Percentiles rank a stretch among this genome's conserved stretches.
phyloP scores from a whole-genome alignment of 2,797 vertebrate genomes.

The Thamnophis elegans region DNA sequence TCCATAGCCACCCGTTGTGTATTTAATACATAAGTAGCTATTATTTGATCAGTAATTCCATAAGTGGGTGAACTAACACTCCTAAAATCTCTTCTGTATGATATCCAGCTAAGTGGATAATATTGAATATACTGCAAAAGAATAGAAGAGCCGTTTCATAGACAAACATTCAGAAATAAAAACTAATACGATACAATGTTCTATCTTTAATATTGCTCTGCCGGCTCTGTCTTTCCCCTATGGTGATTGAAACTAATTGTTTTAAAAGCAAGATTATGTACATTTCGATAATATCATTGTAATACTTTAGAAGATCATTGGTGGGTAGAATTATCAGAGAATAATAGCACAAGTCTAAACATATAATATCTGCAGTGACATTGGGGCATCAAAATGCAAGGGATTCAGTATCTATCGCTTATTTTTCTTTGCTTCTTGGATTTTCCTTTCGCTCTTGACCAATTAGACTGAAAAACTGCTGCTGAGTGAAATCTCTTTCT shows the following conservation, averaged over 20 bases:
- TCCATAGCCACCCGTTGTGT: background rate
- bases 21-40: conserved; percentile 6
- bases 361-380: background rate
- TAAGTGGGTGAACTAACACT: conserved; percentile 41
- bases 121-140: conserved; percentile 32
- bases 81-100: conserved; percentile 33
- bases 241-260: conserved; percentile 18
- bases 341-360: background rate
- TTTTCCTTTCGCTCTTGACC: background rate
- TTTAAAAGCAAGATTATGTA: conserved; percentile 4
- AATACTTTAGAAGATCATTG: conserved; percentile 15
- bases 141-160: background rate
- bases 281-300: conserved; percentile 1
- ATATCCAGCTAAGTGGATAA: conserved; percentile 37
- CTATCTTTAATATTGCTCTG: conserved; percentile 32
- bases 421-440: background rate
- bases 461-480: conserved; percentile 9
- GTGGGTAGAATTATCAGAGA: background rate
- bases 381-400: background rate
- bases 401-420: conserved; percentile 5
- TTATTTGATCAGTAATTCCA: background rate
- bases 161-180: conserved; percentile 14
- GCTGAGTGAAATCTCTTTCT: conserved; percentile 23
- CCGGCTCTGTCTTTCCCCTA: conserved; percentile 22
- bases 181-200: conserved; percentile 10